Base-by-base conservation (phyloP, 2,888 invertebrate genomes). In the Spatulosminthurus flaviceps region DNA sequence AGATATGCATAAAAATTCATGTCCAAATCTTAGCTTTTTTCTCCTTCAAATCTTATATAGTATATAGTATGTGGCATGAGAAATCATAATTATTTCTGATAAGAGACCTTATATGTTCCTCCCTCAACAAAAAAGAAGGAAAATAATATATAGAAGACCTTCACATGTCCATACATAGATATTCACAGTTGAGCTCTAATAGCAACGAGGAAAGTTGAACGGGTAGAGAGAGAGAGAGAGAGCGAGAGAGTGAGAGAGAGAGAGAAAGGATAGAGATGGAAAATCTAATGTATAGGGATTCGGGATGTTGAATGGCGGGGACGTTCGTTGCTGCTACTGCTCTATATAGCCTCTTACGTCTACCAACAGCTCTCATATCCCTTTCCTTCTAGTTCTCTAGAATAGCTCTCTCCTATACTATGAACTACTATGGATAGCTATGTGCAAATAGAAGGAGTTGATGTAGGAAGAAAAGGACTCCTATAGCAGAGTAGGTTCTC, bases 191-290 rank as follows among this genome's bases (percentile, higher is more conserved):
- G 34, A 34, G 34, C 4, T 9, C 34, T 9, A 34, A 34, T n/a
- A n/a, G 34, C 5, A 69, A 29, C 21, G 60, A 24, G 22, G 5
- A 34, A 34, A 69, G n/a, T 79, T 81, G 29, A 28, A 29, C 26
- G 16, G 51, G 22, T 26, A 81, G 78, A n/a, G 77, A 80, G 34
- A 77, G 72, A 29, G 75, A 79, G 41, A 81, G 67, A 81, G 78
- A n/a, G 77, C 79, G 34, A 77, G 72, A 29, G 75, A 79, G 41
- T 21, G 67, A 7, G 74, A 80, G 42, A 79, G 80, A 41, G 82
- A 77, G 41, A 42, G 34, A 24, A 79, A 75, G 22, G 74, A 66
- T 16, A 71, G 70, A 26, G 79, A 66, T 64, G 70, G 66, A 34
- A 72, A 67, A 19, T 28, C 28, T 28, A 28, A 26, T 9, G 77